Conservation (phyloP, 2,797 vertebrate species). For the Masticophis lateralis region DNA sequence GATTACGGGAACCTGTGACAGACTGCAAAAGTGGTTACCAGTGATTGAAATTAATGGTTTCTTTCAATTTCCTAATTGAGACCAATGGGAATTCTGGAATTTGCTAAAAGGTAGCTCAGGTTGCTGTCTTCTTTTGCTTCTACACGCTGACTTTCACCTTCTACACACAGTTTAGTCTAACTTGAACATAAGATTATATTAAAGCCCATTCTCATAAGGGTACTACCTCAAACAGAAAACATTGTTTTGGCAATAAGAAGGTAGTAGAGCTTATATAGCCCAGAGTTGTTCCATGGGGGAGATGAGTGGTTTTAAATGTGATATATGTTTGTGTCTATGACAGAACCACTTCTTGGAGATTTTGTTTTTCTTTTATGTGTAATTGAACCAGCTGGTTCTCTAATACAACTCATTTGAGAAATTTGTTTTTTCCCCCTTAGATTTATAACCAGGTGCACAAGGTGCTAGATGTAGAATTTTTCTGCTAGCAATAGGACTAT, state of each 20-base stretch:
- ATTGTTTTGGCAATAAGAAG: constrained; percentile 37
- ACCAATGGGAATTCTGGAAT: constrained; percentile 76
- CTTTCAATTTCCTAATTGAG: constrained; percentile 76
- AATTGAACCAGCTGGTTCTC: background rate
- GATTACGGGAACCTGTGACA: constrained; percentile 60
- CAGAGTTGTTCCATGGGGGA: background rate
- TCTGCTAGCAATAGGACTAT: background rate
- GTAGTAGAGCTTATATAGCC: constrained; percentile 35
- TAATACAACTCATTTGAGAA: background rate
- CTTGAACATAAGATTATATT: constrained; percentile 49
- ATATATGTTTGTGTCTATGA: background rate
- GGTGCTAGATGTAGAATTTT: background rate
- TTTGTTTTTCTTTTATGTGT: background rate
- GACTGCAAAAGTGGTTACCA: constrained; percentile 63
- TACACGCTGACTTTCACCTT: constrained; percentile 56
- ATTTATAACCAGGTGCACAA: background rate
- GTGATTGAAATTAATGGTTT: constrained; percentile 74
- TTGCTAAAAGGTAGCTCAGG: constrained; percentile 64
- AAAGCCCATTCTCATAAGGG: constrained; percentile 35
- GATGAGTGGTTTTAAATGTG: background rate
- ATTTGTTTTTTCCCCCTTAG: background rate
- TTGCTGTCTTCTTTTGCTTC: constrained; percentile 61
- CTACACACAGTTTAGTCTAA: constrained; percentile 63
- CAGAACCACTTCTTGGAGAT: background rate
- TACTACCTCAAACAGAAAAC: constrained; percentile 40